Percentiles rank a stretch among this genome's conserved stretches.
Conservation (phyloP, 1,140 invertebrate species). For the Pygmarrhopalites habei region DNA sequence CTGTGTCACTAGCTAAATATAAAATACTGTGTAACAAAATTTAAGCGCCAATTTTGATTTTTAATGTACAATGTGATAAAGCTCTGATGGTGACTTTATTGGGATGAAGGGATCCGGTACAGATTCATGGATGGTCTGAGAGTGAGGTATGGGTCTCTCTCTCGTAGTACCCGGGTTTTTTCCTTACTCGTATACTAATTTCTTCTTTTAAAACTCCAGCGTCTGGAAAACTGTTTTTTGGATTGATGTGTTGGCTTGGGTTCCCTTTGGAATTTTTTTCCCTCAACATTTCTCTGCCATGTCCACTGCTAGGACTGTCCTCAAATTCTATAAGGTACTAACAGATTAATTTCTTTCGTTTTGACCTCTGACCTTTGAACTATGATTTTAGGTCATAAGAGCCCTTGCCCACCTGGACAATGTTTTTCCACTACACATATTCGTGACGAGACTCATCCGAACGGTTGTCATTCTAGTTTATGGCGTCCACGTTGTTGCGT, state of each 20-base stretch:
- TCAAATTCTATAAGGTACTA: neutral
- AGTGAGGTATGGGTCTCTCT: too few species aligned
- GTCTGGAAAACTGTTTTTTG: neutral
- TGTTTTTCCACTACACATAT: neutral
- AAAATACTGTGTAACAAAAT: too few species aligned
- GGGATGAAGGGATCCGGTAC: neutral
- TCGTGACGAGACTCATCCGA: neutral
- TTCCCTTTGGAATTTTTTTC: neutral
- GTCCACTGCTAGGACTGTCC: neutral
- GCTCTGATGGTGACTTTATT: too few species aligned
- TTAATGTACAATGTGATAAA: too few species aligned
- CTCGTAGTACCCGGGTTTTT: too few species aligned
- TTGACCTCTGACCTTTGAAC: neutral
- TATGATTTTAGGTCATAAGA: neutral
- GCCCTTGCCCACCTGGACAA: neutral
- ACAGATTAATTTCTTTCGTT: neutral
- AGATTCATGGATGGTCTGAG: neutral
- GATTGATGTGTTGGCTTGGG: neutral
- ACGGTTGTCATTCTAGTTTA: neutral
- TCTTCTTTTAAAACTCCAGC: too few species aligned
- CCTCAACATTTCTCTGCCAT: too few species aligned
- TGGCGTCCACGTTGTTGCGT: conserved; percentile 14
- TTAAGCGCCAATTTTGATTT: too few species aligned
- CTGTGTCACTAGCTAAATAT: too few species aligned
- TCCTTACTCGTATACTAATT: too few species aligned